These are phyloP conservation scores for Ophiodon elongatus DNA, from an alignment of 2,113 vertebrate species.

Conservation along the genomic window DNA sequence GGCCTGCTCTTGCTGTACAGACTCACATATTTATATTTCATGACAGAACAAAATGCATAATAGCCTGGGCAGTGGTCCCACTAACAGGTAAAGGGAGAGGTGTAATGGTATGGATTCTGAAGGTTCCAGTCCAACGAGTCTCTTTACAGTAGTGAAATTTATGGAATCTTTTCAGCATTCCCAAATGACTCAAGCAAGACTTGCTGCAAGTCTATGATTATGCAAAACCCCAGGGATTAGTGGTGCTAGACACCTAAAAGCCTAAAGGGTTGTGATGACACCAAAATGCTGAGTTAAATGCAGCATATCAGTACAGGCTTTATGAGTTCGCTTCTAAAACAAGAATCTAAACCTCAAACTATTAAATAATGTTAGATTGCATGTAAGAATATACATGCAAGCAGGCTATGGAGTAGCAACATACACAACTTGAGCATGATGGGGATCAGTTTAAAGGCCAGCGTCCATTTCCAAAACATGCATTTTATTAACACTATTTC, in stretches of 20 bases:
- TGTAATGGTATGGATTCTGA: slow-evolving; percentile 14
- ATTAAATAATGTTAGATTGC: neutral
- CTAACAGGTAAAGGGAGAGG: slow-evolving; percentile 26
- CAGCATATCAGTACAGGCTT: slow-evolving; percentile 1
- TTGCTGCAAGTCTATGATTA: slow-evolving; percentile 42
- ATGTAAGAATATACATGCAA: neutral
- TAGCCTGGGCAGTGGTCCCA: slow-evolving; percentile 14
- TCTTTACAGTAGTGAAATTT: slow-evolving; percentile 23
- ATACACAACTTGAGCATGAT: neutral
- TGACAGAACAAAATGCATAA: slow-evolving; percentile 17
- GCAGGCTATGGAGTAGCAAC: neutral
- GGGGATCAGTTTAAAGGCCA: neutral
- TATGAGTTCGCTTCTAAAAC: neutral
- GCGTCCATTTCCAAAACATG: neutral
- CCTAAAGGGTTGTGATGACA: slow-evolving; percentile 46
- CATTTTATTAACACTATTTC: neutral
- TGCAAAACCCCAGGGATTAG: slow-evolving; percentile 58
- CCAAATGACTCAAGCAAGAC: slow-evolving; percentile 40
- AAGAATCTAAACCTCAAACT: slow-evolving; percentile 12
- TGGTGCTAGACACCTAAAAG: slow-evolving; percentile 40
- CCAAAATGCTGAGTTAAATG: slow-evolving; percentile 31
- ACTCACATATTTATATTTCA: slow-evolving; percentile 8
- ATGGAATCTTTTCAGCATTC: slow-evolving; percentile 33
- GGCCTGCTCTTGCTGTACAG: neutral
- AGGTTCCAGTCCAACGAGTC: neutral